Percentiles rank a stretch among this genome's conserved stretches.
phyloP scores from a whole-genome alignment of 2,113 vertebrate genomes.

The Lucifuga dentata region DNA sequence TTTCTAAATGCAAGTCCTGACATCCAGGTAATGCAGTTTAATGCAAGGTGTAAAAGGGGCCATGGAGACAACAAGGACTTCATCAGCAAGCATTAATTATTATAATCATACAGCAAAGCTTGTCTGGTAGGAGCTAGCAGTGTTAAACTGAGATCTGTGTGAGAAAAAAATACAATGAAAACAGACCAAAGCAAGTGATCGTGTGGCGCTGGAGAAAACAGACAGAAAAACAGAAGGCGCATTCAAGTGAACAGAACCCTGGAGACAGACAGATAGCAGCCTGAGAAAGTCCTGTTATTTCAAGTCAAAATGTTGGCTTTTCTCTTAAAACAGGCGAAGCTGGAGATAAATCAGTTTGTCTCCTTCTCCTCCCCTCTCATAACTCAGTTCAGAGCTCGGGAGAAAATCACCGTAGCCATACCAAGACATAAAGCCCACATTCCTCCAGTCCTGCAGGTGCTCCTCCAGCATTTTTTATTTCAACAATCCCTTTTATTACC shows the following conservation, averaged over 20 bases:
- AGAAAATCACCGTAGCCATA: conserved; percentile 16
- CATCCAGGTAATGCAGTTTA: too few species aligned
- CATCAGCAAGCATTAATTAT: too few species aligned
- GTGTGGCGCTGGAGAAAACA: conserved; percentile 50
- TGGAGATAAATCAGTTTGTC: conserved; percentile 27
- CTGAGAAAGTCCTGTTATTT: conserved; percentile 33
- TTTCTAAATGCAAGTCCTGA: too few species aligned
- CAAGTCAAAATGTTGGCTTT: conserved; percentile 30
- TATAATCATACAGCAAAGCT: conserved; percentile 18
- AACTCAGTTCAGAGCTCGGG: conserved; percentile 27
- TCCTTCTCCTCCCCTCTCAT: conserved; percentile 2
- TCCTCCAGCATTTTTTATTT: conserved; percentile 26
- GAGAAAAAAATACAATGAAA: conserved; percentile 16
- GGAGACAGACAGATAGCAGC: conserved; percentile 48
- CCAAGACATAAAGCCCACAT: conserved; percentile 38
- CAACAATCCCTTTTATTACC: conserved; percentile 27
- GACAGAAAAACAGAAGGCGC: conserved; percentile 25
- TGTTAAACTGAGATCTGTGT: conserved; percentile 33
- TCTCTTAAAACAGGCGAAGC: conserved; percentile 18
- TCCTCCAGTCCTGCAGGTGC: conserved; percentile 30
- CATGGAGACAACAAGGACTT: conserved; percentile 8
- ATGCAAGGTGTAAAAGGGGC: too few species aligned
- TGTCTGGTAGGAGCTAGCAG: conserved; percentile 32
- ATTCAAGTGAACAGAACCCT: conserved; percentile 59
- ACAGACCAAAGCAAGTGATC: conserved; percentile 9